These are phyloP conservation scores for Archips xylosteana DNA, from an alignment of 2,888 invertebrate species.

Conservation along the genomic window DNA sequence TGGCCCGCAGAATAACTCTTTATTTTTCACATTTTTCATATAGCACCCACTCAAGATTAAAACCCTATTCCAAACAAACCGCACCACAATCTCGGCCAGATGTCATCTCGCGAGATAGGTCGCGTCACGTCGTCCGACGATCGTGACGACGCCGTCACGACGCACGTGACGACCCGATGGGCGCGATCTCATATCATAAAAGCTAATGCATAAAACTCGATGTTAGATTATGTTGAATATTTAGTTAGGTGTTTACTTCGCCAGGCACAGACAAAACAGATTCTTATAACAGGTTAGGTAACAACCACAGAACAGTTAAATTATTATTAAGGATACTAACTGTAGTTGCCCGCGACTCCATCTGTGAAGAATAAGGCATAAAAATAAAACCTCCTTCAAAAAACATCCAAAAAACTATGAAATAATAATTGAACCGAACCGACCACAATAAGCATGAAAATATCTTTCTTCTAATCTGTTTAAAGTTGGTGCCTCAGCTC, in stretches of 20 bases:
- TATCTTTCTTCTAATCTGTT: too few relatives aligned
- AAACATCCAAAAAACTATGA: too few relatives aligned
- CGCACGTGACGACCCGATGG: slow-evolving; percentile 34
- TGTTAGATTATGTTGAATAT: slow-evolving; percentile 21
- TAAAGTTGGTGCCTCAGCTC: too few relatives aligned
- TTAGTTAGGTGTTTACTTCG: background rate
- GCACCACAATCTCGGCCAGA: slow-evolving; percentile 30
- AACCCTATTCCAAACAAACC: slow-evolving; percentile 1
- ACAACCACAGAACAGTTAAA: too few relatives aligned
- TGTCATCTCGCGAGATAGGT: slow-evolving; percentile 35
- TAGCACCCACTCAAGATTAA: background rate
- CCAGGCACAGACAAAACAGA: too few relatives aligned
- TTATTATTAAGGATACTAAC: too few relatives aligned
- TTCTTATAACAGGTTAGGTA: too few relatives aligned
- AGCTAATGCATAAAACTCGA: slow-evolving; percentile 17
- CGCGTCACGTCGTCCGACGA: slow-evolving; percentile 33
- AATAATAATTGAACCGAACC: too few relatives aligned
- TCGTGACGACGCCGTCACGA: slow-evolving; percentile 40
- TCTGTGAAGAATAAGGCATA: too few relatives aligned
- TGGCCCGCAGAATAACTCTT: background rate
- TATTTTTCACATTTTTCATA: background rate
- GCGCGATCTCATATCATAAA: slow-evolving; percentile 33
- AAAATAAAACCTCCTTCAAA: too few relatives aligned
- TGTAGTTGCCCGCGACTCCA: too few relatives aligned
- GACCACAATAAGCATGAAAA: too few relatives aligned